These are phyloP conservation scores for Sitta europaea DNA, from an alignment of 2,113 vertebrate species.

Conservation along the genomic window DNA sequence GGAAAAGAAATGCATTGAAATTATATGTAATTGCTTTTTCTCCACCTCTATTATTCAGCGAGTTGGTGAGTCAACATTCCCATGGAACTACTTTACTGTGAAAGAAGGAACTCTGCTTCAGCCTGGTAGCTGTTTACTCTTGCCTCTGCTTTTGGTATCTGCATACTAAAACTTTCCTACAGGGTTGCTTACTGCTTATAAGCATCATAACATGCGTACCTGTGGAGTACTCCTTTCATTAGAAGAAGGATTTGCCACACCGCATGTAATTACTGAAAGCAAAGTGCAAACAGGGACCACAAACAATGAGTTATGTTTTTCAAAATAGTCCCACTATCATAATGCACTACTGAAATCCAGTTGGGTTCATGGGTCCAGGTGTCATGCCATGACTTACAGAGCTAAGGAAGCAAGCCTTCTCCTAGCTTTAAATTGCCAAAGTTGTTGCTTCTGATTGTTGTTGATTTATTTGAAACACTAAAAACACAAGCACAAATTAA, in stretches of 20 bases:
- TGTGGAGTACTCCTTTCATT: neutral
- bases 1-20: neutral
- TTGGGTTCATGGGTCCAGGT: neutral
- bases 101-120: neutral
- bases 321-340: neutral
- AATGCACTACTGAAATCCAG: neutral
- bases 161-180: neutral
- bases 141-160: neutral
- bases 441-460: neutral
- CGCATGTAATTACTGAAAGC: neutral
- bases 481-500: neutral
- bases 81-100: neutral
- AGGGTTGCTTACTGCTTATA: neutral
- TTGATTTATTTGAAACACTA: neutral
- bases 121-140: neutral
- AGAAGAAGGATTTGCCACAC: neutral
- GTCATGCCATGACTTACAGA: neutral
- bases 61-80: conserved; percentile 40
- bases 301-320: neutral
- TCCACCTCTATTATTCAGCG: neutral
- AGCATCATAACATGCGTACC: neutral
- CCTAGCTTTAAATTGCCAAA: neutral
- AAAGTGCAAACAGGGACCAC: neutral
- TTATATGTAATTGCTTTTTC: neutral
- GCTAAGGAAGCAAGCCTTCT: neutral